phyloP scores from a whole-genome alignment of 2,113 vertebrate genomes.

The Anguilla rostrata region DNA sequence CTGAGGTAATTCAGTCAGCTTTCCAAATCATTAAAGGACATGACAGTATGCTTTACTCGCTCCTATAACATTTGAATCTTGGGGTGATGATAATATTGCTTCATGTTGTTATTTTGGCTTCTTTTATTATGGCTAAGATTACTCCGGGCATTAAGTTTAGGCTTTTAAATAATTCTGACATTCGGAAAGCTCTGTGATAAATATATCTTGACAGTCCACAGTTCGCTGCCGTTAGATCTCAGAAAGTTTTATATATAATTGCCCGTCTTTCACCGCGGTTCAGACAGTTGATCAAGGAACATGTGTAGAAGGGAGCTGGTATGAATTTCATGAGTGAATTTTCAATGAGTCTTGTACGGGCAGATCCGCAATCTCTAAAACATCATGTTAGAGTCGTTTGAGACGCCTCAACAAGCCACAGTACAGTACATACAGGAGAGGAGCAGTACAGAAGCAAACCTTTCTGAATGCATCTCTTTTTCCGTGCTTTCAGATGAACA shows the following conservation, averaged over 20 bases:
- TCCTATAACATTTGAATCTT: no score
- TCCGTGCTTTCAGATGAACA: constrained; percentile 34
- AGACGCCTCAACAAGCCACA: constrained; percentile 34
- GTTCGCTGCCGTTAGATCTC: constrained; percentile 35
- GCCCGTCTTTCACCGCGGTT: constrained; percentile 40
- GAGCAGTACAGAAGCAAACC: constrained; percentile 30
- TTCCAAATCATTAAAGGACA: not conserved
- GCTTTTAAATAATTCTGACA: not conserved
- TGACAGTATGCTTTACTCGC: not conserved
- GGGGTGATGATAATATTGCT: no score
- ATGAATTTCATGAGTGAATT: no score
- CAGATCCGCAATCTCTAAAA: constrained; percentile 39
- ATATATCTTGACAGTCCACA: constrained; percentile 36
- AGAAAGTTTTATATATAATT: constrained; percentile 42
- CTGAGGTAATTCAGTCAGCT: no score
- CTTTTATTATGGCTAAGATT: not conserved
- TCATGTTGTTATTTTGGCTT: no score
- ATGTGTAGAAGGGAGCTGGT: constrained; percentile 33
- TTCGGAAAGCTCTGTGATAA: constrained; percentile 38
- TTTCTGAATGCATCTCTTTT: constrained; percentile 33
- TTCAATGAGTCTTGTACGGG: not conserved
- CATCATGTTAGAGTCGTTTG: constrained; percentile 31
- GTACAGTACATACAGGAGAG: constrained; percentile 12
- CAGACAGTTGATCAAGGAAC: constrained; percentile 48
- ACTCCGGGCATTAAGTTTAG: not conserved